Base-by-base conservation (phyloP, 2,113 vertebrate genomes). In the Cercopithecus mona region DNA sequence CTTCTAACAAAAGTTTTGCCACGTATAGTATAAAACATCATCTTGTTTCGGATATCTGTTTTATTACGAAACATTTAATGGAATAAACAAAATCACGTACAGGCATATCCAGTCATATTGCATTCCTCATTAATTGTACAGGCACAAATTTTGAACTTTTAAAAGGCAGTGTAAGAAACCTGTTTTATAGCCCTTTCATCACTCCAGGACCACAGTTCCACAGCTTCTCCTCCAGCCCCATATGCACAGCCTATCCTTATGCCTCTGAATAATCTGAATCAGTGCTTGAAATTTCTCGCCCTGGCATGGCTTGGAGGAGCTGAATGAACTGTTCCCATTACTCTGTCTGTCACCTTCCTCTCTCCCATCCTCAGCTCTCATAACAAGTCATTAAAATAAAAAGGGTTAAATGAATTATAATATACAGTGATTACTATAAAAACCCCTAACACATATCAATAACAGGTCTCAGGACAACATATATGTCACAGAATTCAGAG, bases 1-100 rank as follows among this genome's bases (percentile, higher is more conserved):
- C 5, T 93, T 73, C 61, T 95, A 96, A 94, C 84, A 97, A 48
- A 87, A 97, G 61, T 80, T 97, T 96, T 94, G 35, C 32, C 4
- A 0, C 13, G 76, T 86, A 35, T 38, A 61, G 40, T 45, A 0
- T 22, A 91, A 97, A 97, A 97, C 32, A 88, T 93, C 40, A 79
- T 72, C 59, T 92, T 83, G 25, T 14, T 87, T 93, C 84, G 94
- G 40, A 84, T 57, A 57, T 94, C 79, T 95, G 73, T 61, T 92
- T 97, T 88, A 57, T 88, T 92, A 32, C 66, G 57, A 57, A 38
- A 55, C 52, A 90, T 96, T 85, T 27, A 22, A 75, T 50, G 40
- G 88, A 95, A 94, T 38, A 79, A 85, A 93, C 27, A 82, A 91
- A 83, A 93, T 59, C n/a, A 35, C 38, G 40, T 50, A 32, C 4